Base-by-base conservation (phyloP, 1,140 invertebrate species). In the Ceratina calcarata region DNA sequence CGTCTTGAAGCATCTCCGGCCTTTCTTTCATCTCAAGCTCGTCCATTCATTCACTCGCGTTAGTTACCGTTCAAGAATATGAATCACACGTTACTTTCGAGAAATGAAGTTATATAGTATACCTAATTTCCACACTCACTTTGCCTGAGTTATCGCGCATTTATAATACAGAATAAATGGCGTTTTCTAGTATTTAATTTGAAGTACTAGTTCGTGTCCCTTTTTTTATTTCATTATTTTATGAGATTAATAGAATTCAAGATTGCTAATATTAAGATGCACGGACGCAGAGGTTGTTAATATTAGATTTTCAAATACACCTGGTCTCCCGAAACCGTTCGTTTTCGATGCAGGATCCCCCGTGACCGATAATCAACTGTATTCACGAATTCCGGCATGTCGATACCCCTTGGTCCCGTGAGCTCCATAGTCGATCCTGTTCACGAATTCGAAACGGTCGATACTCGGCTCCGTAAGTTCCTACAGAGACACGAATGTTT, bases 31-130 rank as follows among this genome's bases (percentile, higher is more conserved):
- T 81, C 37, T 84, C 70, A 58, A 22, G 15, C 37, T 22, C 8
- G 45, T 68, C 65, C 76, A 82, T 85, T 85, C 83, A 85, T 86
- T 71, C 82, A 61, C 58, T 61, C 58, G 7, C 62, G 57, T 45
- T 73, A 66, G 69, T 67, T 65, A 16, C 13, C 73, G 37, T 45
- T 18, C 16, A 57, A 83, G 70, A 69, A 57, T 66, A 37, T 22
- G 80, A 58, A 62, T 61, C 74, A 22, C 45, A 57, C 45, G 65
- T 70, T 64, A 62, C 49, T 24, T 71, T 51, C 24, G 18, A 13
- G 51, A 13, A 49, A 86, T 82, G 83, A 45, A 75, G 70, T 82
- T 45, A 10, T 45, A 45, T 45, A 45, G 37, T 75, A 85, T 49
- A 51, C 62, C 69, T 81, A 69, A 61, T 74, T 51, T 45, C 32